phyloP scores from a whole-genome alignment of 2,113 vertebrate genomes.

The Cololabis saira region DNA sequence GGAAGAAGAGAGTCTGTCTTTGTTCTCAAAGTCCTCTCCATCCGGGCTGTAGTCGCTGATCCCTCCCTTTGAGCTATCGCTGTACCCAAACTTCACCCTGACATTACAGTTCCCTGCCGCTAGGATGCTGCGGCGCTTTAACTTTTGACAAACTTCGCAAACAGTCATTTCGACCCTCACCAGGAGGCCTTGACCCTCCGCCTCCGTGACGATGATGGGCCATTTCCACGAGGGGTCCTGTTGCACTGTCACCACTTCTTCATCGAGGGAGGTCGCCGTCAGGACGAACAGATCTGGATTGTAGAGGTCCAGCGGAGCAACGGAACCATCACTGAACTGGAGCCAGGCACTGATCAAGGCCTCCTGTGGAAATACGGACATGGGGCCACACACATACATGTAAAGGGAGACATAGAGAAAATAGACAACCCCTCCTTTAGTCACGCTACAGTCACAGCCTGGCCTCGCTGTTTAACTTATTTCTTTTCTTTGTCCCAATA shows the following conservation, averaged over 20 bases:
- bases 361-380: slow-evolving; percentile 82
- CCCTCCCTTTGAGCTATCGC: slow-evolving; percentile 71
- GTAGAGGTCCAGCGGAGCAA: slow-evolving; percentile 93
- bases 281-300: slow-evolving; percentile 88
- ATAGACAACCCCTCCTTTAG: neutral
- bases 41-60: slow-evolving; percentile 73
- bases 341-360: slow-evolving; percentile 94
- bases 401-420: slow-evolving; percentile 13
- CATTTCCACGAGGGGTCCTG: slow-evolving; percentile 79
- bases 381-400: too few species aligned
- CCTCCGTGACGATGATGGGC: slow-evolving; percentile 88
- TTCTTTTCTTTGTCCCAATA: too few species aligned
- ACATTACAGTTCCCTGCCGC: slow-evolving; percentile 86
- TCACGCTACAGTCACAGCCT: neutral
- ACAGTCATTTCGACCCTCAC: slow-evolving; percentile 93
- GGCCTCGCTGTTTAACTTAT: too few species aligned
- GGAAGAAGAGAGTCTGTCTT: slow-evolving; percentile 80
- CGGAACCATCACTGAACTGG: slow-evolving; percentile 94
- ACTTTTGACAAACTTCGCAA: slow-evolving; percentile 92
- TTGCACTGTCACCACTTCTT: slow-evolving; percentile 83
- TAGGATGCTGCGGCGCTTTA: slow-evolving; percentile 91
- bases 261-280: slow-evolving; percentile 88
- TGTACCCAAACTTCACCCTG: slow-evolving; percentile 88
- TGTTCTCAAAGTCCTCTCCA: slow-evolving; percentile 85
- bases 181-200: slow-evolving; percentile 90